Base-by-base conservation (phyloP, 2,113 vertebrate species). In the Brachyistius frenatus region DNA sequence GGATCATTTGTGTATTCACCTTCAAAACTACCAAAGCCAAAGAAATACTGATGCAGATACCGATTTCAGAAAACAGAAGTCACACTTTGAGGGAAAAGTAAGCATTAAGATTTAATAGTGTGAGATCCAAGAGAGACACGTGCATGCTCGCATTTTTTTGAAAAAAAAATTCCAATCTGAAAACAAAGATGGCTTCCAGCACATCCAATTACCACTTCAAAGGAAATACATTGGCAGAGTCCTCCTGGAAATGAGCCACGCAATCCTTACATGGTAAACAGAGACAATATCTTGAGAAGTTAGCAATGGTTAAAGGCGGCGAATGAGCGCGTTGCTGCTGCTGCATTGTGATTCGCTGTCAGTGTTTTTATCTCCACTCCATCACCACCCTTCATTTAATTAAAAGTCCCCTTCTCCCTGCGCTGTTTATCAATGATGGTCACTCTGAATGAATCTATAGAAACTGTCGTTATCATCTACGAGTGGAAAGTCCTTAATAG, bases 191-290 rank as follows among this genome's bases (percentile, higher is more conserved):
- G 88, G 85, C 89, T 83, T 81, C 83, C 85, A 86, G 89, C 72
- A 37, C 56, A 76, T 87, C 69, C 81, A 83, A 93, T 95, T 94
- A 93, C 87, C 88, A 94, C 89, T 91, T 93, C 91, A 93, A 93
- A 93, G 84, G 65, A 46, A 33, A 63, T 31, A 60, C 5, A 52
- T 69, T 90, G 86, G 84, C 89, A 66, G 58, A 54, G 69, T 78
- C 62, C 66, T 81, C 73, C 73, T 85, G 83, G 80, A 86, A 62
- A 77, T n/a, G 14, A 92, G 80, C 85, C 80, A 80, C 71, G 50
- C 81, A 76, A 67, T 78, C 16, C 85, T 86, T 80, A 89, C 80
- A 86, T 78, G 76, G 88, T 90, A 91, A 92, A 87, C 86, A 90
- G 69, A 92, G 81, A 84, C 82, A 80, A 83, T 84, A 84, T 88